These are phyloP conservation scores for Phoxinus dragarum DNA, from an alignment of 2,797 vertebrate genomes.

Conservation along the genomic window DNA sequence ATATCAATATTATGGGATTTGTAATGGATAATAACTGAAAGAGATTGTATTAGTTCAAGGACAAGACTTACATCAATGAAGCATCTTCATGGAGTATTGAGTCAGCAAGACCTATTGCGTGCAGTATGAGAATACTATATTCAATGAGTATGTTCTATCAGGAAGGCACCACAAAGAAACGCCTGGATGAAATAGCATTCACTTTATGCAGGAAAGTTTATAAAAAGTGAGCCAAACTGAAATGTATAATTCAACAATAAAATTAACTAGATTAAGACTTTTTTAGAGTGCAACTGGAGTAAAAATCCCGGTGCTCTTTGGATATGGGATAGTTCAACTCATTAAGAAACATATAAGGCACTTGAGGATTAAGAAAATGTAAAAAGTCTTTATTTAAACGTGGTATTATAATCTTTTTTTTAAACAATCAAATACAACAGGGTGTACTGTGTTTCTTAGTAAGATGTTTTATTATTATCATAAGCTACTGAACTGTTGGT, in stretches of 20 bases:
- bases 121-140: not conserved
- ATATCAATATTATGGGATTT: constrained; percentile 10
- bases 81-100: not conserved
- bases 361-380: not conserved
- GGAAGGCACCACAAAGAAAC: not conserved
- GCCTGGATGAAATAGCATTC: not conserved
- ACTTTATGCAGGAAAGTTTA: not conserved
- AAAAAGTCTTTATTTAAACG: not conserved
- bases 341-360: not conserved
- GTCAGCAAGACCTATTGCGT: not conserved
- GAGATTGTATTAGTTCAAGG: constrained; percentile 8
- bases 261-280: not conserved
- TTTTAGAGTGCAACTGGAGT: not conserved
- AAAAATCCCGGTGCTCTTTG: not conserved
- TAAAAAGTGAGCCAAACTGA: not conserved
- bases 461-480: not conserved
- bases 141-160: not conserved
- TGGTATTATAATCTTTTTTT: not conserved
- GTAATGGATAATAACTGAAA: not conserved
- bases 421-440: not conserved
- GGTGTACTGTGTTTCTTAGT: not conserved
- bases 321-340: not conserved
- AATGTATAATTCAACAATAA: not conserved
- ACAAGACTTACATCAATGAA: not conserved
- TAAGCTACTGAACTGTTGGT: not conserved